Base-by-base conservation (phyloP, 2,888 invertebrate species). In the Sericinus montela region DNA sequence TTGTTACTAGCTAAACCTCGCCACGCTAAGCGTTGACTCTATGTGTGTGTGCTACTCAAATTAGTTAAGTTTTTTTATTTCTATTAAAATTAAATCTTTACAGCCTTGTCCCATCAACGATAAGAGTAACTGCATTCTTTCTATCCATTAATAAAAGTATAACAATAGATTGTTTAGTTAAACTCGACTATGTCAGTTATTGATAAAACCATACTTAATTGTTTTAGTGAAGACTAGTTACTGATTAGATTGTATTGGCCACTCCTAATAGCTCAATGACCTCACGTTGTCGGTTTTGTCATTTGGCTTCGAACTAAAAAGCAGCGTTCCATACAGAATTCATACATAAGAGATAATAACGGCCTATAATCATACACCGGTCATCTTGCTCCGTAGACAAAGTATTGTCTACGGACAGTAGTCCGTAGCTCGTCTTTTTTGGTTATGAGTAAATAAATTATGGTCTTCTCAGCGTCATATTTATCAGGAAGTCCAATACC, bases 171-270 rank as follows among this genome's bases (percentile, higher is more conserved):
- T 56, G 63, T 60, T 62, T 58, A 59, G 57, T 58, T 53, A 56
- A 59, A 54, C 49, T 53, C 51, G 54, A 52, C 52, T 44, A 15
- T 25, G 28, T 44, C 48, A 25, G 3, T 25, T 53, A 57, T 53
- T 54, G 52, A 54, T 53, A 56, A 60, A 60, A 68, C 67, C 69
- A 67, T 63, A 59, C 45, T 55, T 60, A 67, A 68, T 64, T 65
- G 67, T 65, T 60, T 63, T 59, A 56, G 43, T 48, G 42, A 43
- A 50, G 51, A 56, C 53, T 51, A 51, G 40, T 48, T 41, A 44
- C 52, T 52, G 49, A 55, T 52, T 54, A 53, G 46, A 43, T 54
- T 52, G 48, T 45, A 45, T 53, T 37, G 47, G 37, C 19, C 19
- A 19, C 19, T 19, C 2, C 19, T 5, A 5, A 19, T 5, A 46